These are phyloP conservation scores for Monoplex corrugatus DNA, from an alignment of 2,888 invertebrate genomes.

Conservation along the genomic window DNA sequence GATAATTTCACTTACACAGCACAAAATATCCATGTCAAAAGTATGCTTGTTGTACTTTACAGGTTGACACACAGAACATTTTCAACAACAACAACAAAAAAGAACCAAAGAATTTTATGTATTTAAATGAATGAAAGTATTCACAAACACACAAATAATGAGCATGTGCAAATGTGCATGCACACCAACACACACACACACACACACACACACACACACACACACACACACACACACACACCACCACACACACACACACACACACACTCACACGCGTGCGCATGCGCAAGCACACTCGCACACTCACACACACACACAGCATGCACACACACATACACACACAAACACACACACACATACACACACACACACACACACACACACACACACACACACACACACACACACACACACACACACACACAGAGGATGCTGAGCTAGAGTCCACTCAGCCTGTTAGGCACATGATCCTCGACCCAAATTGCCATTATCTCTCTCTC, in stretches of 20 bases:
- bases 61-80: too few relatives aligned
- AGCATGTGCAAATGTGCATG: not conserved
- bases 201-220: not conserved
- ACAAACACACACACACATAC: too few relatives aligned
- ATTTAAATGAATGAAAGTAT: not conserved
- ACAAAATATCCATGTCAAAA: too few relatives aligned
- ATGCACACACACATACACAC: too few relatives aligned
- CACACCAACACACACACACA: not conserved
- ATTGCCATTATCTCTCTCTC: not conserved
- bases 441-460: too few relatives aligned
- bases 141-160: too few relatives aligned
- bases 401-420: not conserved
- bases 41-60: too few relatives aligned
- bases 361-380: not conserved
- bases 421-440: not conserved
- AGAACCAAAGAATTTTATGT: not conserved
- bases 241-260: too few relatives aligned
- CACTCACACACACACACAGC: not conserved
- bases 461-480: not conserved
- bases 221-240: not conserved
- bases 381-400: not conserved
- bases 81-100: not conserved
- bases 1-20: too few relatives aligned
- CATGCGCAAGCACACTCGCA: not conserved
- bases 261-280: not conserved